Evolutionary conservation across 2,113 vertebrate species (phyloP), one percentile per base, ranked within the genome.

Genomic region (Litocranius walleri): DNA sequence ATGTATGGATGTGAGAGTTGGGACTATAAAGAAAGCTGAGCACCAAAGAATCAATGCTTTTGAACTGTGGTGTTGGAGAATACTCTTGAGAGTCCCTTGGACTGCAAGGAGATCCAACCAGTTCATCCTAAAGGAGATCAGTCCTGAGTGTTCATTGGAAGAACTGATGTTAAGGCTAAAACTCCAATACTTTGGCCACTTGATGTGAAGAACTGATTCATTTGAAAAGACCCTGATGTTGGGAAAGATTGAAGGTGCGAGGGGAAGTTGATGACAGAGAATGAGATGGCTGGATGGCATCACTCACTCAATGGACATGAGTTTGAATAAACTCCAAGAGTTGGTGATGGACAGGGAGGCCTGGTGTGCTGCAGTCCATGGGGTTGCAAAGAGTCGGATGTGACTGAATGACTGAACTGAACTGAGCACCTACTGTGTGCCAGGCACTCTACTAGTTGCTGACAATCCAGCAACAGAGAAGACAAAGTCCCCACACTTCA

Each of bases 301-400:
- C n/a, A 40, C n/a, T 71, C n/a, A 71, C 10, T 71, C n/a, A 71
- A 36, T 0, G 19, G 67, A 6, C 67, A 71, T 71, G 67, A 36
- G 67, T 71, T 23, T 71, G n/a, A 36, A 21, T 36, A 40, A 71
- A 71, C n/a, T 36, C n/a, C 0, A 0, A 3, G 19, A 71, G 67
- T 12, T 71, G n/a, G 67, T 71, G n/a, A 71, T 36, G n/a, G 67
- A 71, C n/a, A 40, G n/a, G 19, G 17, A 71, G 67, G n/a, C 67
- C 67, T 71, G 67, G 19, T 0, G 0, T 71, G n/a, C n/a, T 71
- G 19, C 19, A 71, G 19, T 36, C 9, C n/a, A 71, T 23, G 67
- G 9, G n/a, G 19, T 71, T 0, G 1, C n/a, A 40, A 71, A 71
- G n/a, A 40, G 36, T 71, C 1, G 0, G 67, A 71, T 19, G 13